A percentile compares a stretch with the other conserved stretches of the same genome.
phyloP scores from a whole-genome alignment of 2,797 vertebrate genomes.

The Austrolebias charrua region DNA sequence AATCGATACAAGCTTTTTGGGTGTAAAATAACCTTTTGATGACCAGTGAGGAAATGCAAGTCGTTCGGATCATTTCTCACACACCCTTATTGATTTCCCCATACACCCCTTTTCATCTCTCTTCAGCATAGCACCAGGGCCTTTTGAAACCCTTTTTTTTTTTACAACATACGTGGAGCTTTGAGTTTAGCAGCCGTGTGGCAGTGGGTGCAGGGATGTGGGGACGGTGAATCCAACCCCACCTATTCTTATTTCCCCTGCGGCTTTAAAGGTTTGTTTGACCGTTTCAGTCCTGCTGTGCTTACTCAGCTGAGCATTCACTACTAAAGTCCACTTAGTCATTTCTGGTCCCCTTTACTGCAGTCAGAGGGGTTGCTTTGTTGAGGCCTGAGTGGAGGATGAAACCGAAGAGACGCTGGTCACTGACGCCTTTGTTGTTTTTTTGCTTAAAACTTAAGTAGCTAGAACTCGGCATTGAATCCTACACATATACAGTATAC shows the following conservation, averaged over 20 bases:
- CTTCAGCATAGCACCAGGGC: constrained; percentile 25
- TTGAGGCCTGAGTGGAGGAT: constrained; percentile 11
- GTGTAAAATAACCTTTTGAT: constrained; percentile 96
- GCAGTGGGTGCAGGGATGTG: constrained; percentile 1
- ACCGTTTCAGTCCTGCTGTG: constrained; percentile 49
- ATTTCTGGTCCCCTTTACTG: constrained; percentile 34
- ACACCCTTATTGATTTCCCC: constrained; percentile 83
- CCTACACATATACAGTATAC: too few relatives aligned
- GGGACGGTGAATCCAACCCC: constrained; percentile 11
- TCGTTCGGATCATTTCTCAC: constrained; percentile 80
- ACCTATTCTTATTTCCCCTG: constrained; percentile 39
- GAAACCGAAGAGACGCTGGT: constrained; percentile 5
- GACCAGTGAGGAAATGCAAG: constrained; percentile 86
- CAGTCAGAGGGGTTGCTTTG: constrained; percentile 24
- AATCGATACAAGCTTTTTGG: constrained; percentile 89
- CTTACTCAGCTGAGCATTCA: constrained; percentile 58
- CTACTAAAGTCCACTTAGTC: constrained; percentile 40
- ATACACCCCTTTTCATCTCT: constrained; percentile 41
- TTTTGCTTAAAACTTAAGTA: background rate
- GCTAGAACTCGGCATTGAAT: background rate
- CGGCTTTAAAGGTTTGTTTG: constrained; percentile 61
- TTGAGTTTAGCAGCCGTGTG: constrained; percentile 32
- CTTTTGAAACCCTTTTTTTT: constrained; percentile 24
- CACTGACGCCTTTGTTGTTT: background rate
- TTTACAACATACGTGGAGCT: constrained; percentile 27